Evolutionary conservation across 2,888 invertebrate genomes (phyloP), one percentile per base, ranked within the genome.

Genomic region (Orchestes rusci): DNA sequence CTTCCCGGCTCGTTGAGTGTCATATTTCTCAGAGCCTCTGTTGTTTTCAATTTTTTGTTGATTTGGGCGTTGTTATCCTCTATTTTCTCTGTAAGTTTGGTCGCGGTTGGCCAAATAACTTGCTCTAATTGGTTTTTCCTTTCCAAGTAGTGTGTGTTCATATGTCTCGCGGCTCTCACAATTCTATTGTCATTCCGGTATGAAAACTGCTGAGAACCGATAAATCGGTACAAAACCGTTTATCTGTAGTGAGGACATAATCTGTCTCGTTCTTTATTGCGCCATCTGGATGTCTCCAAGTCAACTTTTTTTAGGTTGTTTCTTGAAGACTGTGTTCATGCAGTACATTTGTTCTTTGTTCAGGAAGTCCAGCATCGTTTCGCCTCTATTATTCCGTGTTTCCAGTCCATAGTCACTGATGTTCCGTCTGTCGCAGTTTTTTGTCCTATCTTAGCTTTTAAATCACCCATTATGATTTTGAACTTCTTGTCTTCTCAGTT

Each of bases 331-430:
- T 13, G 31, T 31, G 27, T 31, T 31, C 13, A 31, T 31, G 31
- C 31, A 31, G 10, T 31, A 31, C 31, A 31, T 31, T 31, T 31
- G 31, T 31, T 31, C 31, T 31, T 31, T 31, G 31, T 31, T 13
- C 31, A 31, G 10, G 13, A 31, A 31, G 13, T 31, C n/a, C 10
- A 31, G 31, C 31, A 13, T 12, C 13, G 13, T 2, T 31, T 31
- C 2, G 13, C 31, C 31, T 31, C 31, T 31, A 31, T 31, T 31
- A 27, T 27, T 27, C n/a, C 27, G 27, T 27, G 27, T 27, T 27
- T 12, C 27, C 2, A 27, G 27, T 27, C 27, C 27, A 27, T n/a
- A 27, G 27, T 27, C n/a, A 27, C 27, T 12, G 2, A 27, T 27
- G 27, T 27, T 27, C 27, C 27, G 27, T 2, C 27, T 27, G 27